Evolutionary conservation across 2,888 invertebrate species (phyloP), one percentile per base, ranked within the genome.

Genomic region (Caenorhabditis uteleia): DNA sequence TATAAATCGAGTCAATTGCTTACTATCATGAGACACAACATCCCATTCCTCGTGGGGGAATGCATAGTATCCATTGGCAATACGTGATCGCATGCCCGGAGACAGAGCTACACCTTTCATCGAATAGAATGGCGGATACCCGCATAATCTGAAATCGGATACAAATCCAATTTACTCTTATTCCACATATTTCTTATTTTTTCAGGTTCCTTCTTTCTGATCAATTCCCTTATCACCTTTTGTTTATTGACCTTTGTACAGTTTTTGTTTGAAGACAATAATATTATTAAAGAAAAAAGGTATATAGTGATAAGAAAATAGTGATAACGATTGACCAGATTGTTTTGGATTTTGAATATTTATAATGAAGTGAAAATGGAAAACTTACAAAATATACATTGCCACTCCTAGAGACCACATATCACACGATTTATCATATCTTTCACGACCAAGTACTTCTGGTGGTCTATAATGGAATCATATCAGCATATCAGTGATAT

Each of bases 321-420:
- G 25, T 25, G 40, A 23, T 20, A 40, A 40, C 20, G 20, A 36
- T n/a, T 25, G 43, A 43, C 34, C 31, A 45, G 36, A 20, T 20
- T 23, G n/a, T 40, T 34, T 23, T 23, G 6, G 31, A n/a, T 21
- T 47, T 47, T 42, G 26, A 42, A 23, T 4, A 34, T 43, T 23
- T 33, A 40, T 48, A 48, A 23, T 16, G 34, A 38, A 49, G n/a
- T 29, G 49, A 27, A 27, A n/a, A 25, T 5, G 25, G 14, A 6
- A 70, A 65, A 58, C 90, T 89, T 86, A 90, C 87, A 98, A 86
- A 81, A 98, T 98, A 85, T 98, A 98, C 93, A 95, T 97, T 66
- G 97, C 97, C 27, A 98, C 97, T 26, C 97, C 97, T 60, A 98
- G 86, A 0, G 95, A 95, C 97, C 98, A 98, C 84, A 98, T 91